Conservation (phyloP, 2,113 vertebrate genomes). For the Haliaeetus leucogaster region DNA sequence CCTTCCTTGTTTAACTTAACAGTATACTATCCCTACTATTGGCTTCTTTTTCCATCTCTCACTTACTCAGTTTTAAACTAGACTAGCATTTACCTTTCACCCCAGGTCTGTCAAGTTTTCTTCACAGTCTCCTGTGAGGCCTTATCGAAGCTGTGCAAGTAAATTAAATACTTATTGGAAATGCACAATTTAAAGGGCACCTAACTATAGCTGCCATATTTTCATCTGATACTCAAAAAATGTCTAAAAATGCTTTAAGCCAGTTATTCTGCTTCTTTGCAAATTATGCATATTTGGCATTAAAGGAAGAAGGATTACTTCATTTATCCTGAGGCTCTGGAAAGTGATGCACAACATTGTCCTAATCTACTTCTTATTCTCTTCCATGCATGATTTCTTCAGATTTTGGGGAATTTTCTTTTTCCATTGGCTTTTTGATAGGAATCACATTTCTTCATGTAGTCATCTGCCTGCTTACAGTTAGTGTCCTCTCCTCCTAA, state of each 20-base stretch:
- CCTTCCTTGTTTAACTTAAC: not conserved
- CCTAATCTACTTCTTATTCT: not conserved
- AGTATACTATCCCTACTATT: not conserved
- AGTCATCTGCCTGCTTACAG: not conserved
- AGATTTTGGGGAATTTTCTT: not conserved
- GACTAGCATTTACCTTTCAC: not conserved
- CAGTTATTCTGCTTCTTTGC: not conserved
- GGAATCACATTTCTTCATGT: not conserved
- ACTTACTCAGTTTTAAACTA: not conserved
- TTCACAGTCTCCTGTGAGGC: not conserved
- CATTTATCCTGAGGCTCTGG: not conserved
- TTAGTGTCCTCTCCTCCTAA: not conserved
- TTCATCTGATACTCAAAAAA: not conserved
- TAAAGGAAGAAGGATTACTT: constrained; percentile 12
- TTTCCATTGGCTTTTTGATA: not conserved
- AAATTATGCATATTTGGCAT: not conserved
- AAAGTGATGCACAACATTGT: not conserved
- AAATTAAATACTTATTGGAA: not conserved
- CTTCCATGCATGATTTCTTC: not conserved
- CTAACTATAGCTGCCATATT: not conserved
- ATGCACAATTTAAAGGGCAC: not conserved
- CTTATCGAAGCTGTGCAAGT: not conserved
- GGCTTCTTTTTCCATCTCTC: not conserved
- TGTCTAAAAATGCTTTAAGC: not conserved
- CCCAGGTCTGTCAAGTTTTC: not conserved